Base-by-base conservation (phyloP, 2,888 invertebrate genomes). In the Blastobasis adustella region DNA sequence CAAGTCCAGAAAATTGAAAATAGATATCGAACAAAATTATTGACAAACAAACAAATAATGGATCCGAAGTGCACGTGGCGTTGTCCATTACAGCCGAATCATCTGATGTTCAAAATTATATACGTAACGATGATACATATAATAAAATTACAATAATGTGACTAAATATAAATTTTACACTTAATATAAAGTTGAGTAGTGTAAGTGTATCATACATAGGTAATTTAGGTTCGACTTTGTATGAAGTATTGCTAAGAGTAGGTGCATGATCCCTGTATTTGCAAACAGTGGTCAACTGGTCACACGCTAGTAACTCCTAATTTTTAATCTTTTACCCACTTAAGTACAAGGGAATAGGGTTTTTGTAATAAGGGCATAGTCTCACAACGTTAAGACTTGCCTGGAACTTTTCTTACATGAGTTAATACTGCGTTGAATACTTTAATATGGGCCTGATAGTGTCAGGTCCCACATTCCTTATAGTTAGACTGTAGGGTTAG, bases 61-160 rank as follows among this genome's bases (percentile, higher is more conserved):
- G 71, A 72, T 63, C 62, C 65, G 65, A 67, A 60, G 59, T 63
- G 61, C 69, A 66, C 58, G 61, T 51, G 61, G 67, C 62, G 65
- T 71, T 73, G 80, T 79, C 79, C 79, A 73, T 67, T 65, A 51
- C 45, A 69, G 73, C 73, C 69, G 70, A 81, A 73, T 84, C 81
- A 83, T 85, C 82, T 75, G 77, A 85, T 85, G 87, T 88, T 87
- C 88, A 88, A 88, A 88, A 87, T 83, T 86, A 88, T 86, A 88
- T 88, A 88, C 88, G 88, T 88, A 88, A 88, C 82, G 72, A 81
- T 82, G 82, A 85, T 82, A 87, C 88, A 87, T 87, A 87, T 88
- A 86, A 82, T 81, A 73, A 80, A 66, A 82, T 76, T 76, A 80
- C 84, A 84, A 84, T 86, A 86, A 85, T 85, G 81, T 86, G 83